These are phyloP conservation scores for Phalacrocorax carbo DNA, from an alignment of 2,113 vertebrate genomes.

Conservation along the genomic window DNA sequence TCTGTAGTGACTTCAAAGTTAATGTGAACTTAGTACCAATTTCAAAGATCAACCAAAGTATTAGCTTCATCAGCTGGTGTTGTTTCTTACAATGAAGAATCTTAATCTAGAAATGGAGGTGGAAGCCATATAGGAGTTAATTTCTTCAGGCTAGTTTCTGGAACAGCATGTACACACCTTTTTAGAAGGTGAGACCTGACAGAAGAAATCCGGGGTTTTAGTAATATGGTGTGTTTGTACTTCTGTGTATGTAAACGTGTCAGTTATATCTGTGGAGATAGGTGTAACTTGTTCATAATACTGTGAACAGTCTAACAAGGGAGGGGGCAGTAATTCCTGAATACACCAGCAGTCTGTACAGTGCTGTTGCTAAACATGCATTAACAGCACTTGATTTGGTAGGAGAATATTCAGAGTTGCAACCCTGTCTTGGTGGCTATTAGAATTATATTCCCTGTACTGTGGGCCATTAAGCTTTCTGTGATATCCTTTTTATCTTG, in stretches of 20 bases:
- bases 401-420: background rate
- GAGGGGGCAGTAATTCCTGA: background rate
- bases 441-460: background rate
- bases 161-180: background rate
- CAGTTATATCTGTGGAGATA: background rate
- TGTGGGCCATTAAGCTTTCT: conserved; percentile 6
- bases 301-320: background rate
- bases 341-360: background rate
- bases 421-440: background rate
- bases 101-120: background rate
- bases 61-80: background rate
- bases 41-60: background rate
- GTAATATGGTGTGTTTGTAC: background rate
- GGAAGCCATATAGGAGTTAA: background rate
- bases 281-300: background rate
- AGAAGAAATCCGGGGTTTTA: background rate
- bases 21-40: background rate
- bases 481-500: conserved; percentile 36
- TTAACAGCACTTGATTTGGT: background rate
- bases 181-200: background rate
- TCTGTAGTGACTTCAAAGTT: background rate
- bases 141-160: background rate
- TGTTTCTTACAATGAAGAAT: background rate
- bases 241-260: background rate
- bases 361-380: background rate